Percentiles rank a stretch among this genome's conserved stretches.
Conservation (phyloP, 2,113 vertebrate genomes). For the Orycteropus afer region DNA sequence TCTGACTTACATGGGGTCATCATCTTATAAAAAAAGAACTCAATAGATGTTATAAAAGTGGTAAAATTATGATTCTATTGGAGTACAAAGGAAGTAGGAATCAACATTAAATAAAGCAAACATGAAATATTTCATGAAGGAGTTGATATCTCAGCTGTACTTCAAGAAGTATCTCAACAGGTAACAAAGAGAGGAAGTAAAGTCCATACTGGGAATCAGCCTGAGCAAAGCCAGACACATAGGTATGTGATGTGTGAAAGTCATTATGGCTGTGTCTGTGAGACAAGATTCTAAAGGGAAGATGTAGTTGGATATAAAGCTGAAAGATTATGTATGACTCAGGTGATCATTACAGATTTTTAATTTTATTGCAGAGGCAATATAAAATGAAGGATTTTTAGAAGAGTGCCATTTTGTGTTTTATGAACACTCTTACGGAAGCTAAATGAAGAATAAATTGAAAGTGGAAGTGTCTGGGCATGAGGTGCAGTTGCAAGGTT, state of each 20-base stretch:
- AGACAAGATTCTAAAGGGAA: background rate
- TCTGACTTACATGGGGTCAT: background rate
- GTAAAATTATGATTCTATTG: background rate
- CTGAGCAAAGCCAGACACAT: background rate
- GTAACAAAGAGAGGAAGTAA: no score
- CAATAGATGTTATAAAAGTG: background rate
- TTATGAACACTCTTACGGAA: background rate
- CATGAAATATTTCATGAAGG: background rate
- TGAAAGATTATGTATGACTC: no score
- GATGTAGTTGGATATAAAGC: background rate
- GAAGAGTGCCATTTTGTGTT: background rate
- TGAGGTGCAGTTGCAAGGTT: background rate
- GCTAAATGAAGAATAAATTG: background rate
- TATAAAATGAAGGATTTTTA: background rate
- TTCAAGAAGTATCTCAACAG: background rate
- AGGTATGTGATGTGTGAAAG: background rate
- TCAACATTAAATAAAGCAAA: background rate
- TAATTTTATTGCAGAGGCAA: background rate
- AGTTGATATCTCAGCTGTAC: background rate
- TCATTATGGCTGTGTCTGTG: no score
- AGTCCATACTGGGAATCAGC: background rate
- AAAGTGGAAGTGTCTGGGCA: background rate
- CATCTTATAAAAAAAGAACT: background rate
- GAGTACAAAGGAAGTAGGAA: background rate
- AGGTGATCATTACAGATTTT: background rate